These are phyloP conservation scores for Pagrus major DNA, from an alignment of 2,113 vertebrate genomes.

Conservation along the genomic window DNA sequence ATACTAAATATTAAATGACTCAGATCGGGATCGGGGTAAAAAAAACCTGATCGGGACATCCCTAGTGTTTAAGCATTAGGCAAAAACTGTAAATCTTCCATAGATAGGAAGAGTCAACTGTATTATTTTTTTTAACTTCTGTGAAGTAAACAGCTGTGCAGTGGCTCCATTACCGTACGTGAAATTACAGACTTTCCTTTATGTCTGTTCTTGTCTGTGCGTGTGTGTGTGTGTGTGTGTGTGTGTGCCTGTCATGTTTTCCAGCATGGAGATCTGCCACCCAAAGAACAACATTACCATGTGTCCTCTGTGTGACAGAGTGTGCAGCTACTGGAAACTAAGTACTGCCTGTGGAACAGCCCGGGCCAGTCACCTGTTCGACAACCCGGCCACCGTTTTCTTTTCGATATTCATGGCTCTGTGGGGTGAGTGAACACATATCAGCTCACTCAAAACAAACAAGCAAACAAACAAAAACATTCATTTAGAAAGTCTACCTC, in stretches of 20 bases:
- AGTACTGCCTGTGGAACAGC: constrained; percentile 93
- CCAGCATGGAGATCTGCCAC: constrained; percentile 99
- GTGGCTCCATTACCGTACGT: neutral
- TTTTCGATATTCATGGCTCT: constrained; percentile 99
- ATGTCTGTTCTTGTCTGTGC: neutral
- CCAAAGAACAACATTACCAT: constrained; percentile 93
- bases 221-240: neutral
- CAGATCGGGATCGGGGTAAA: too few species aligned
- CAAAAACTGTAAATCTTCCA: neutral
- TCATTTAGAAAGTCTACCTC: too few species aligned
- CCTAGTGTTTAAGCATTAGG: too few species aligned
- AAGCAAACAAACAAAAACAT: too few species aligned
- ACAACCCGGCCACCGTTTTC: constrained; percentile 98
- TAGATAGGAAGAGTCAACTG: neutral
- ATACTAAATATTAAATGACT: too few species aligned
- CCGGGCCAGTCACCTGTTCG: constrained; percentile 96
- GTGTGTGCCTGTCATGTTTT: constrained; percentile 25
- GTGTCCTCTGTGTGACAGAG: constrained; percentile 95
- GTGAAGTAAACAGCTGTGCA: neutral
- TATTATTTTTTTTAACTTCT: neutral
- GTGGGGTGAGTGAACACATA: constrained; percentile 89
- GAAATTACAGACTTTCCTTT: neutral
- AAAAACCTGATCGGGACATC: too few species aligned
- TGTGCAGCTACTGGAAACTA: constrained; percentile 97
- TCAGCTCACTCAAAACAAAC: neutral